phyloP scores from a whole-genome alignment of 2,113 vertebrate species.

The Corvus hawaiiensis region DNA sequence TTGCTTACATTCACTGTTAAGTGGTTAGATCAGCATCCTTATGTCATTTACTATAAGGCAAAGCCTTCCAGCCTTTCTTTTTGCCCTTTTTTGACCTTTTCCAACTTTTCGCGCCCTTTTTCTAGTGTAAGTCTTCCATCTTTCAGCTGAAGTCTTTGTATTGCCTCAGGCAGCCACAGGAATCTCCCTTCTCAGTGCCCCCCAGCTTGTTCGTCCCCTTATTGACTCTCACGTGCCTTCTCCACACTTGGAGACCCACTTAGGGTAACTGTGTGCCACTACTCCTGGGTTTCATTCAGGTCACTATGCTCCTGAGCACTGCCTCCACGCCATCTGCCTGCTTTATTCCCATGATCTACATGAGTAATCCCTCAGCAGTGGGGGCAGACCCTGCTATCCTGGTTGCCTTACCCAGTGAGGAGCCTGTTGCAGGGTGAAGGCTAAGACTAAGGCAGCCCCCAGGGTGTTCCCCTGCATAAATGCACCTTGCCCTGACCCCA shows the following conservation, averaged over 20 bases:
- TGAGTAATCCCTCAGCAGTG: not conserved
- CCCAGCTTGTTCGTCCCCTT: not conserved
- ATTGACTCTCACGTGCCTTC: not conserved
- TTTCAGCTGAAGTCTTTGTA: not conserved
- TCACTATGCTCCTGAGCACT: not conserved
- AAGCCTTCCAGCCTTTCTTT: not conserved
- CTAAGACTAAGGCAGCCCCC: not conserved
- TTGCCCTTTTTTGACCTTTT: not conserved
- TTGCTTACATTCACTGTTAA: not conserved
- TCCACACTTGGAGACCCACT: not conserved
- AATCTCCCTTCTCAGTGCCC: not conserved
- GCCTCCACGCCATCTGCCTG: not conserved
- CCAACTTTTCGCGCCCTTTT: not conserved
- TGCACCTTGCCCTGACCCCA: no score
- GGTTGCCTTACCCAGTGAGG: not conserved
- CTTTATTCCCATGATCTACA: not conserved
- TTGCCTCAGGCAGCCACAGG: not conserved
- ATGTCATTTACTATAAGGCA: not conserved
- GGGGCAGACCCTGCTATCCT: not conserved
- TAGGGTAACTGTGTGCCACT: not conserved
- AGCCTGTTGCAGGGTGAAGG: not conserved
- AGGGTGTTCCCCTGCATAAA: not conserved
- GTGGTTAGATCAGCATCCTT: not conserved
- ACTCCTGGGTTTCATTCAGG: not conserved
- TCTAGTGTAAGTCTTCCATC: not conserved